phyloP scores from a whole-genome alignment of 2,797 vertebrate genomes.

The Scomberomorus guttatus region DNA sequence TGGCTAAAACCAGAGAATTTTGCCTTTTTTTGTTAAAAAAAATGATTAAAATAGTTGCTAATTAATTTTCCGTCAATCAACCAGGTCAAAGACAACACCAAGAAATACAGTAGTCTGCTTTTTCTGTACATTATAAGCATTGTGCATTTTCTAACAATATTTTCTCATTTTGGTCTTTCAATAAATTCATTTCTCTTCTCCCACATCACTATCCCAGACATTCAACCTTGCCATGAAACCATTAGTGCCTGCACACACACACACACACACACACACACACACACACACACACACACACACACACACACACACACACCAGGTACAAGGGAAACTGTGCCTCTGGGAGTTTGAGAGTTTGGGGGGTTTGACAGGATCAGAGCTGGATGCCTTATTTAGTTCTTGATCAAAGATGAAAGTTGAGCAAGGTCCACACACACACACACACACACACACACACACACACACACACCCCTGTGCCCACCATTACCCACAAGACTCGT shows the following conservation, averaged over 20 bases:
- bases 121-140: too few relatives aligned
- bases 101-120: too few relatives aligned
- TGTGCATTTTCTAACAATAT: too few relatives aligned
- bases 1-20: too few relatives aligned
- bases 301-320: background rate
- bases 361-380: constrained; percentile 39
- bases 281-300: background rate
- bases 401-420: constrained; percentile 47
- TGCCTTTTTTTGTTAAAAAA: too few relatives aligned
- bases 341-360: constrained; percentile 8
- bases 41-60: too few relatives aligned
- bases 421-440: constrained; percentile 2
- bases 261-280: background rate
- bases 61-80: too few relatives aligned
- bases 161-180: too few relatives aligned
- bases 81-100: too few relatives aligned
- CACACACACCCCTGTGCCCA: background rate
- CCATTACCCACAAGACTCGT: background rate
- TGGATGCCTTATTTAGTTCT: constrained; percentile 16
- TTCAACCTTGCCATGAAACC: background rate
- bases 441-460: constrained; percentile 19
- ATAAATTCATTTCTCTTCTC: too few relatives aligned
- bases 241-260: background rate
- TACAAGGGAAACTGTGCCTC: background rate
- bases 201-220: background rate